Percentiles rank a stretch among this genome's conserved stretches.
Evolutionary conservation across 2,113 vertebrate species (phyloP).

Genomic region (Petaurus breviceps): DNA sequence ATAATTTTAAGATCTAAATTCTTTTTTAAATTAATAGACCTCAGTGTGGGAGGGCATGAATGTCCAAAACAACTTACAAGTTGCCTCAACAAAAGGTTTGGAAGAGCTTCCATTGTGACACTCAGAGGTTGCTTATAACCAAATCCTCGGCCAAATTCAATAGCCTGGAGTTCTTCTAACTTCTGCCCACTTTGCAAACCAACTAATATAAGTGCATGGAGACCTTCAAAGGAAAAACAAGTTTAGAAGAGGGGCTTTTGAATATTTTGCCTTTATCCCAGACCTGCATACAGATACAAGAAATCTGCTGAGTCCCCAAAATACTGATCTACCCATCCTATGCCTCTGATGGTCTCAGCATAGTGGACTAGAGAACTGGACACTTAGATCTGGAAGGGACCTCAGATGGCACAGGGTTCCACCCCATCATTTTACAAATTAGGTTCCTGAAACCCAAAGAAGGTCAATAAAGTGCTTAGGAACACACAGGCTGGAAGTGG

Average conservation of each 20-base stretch:
- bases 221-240: slow-evolving; percentile 78
- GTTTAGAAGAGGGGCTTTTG: not conserved
- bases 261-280: not conserved
- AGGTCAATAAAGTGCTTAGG: no score
- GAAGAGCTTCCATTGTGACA: slow-evolving; percentile 85
- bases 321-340: not conserved
- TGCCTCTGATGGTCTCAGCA: not conserved
- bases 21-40: not conserved
- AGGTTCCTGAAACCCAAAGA: no score
- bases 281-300: not conserved
- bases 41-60: not conserved
- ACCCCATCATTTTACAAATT: no score
- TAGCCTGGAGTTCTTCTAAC: slow-evolving; percentile 85
- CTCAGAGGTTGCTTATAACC: slow-evolving; percentile 85
- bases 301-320: not conserved
- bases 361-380: no score
- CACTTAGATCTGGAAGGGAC: no score
- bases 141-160: slow-evolving; percentile 93
- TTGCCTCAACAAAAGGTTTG: slow-evolving; percentile 84
- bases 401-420: no score
- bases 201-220: slow-evolving; percentile 87
- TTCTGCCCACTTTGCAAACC: slow-evolving; percentile 85
- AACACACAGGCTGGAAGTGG: no score
- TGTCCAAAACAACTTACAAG: slow-evolving; percentile 85
- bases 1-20: not conserved